phyloP scores from a whole-genome alignment of 2,797 vertebrate genomes.

The Darevskia nairensis region DNA sequence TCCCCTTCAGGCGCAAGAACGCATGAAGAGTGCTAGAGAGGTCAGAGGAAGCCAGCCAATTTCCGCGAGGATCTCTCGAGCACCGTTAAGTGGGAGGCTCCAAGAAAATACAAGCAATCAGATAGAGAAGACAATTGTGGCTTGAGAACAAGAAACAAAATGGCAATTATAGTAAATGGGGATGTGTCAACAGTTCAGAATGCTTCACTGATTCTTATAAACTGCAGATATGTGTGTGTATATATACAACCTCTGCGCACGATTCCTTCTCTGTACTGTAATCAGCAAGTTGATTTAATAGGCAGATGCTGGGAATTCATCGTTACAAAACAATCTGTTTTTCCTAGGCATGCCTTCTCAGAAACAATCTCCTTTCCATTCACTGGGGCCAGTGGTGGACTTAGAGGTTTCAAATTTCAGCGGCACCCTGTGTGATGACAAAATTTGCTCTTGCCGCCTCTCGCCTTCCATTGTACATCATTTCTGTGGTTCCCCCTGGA shows the following conservation, averaged over 20 bases:
- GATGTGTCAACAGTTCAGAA: background rate
- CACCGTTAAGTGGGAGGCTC: background rate
- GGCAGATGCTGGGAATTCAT: background rate
- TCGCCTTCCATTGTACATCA: too few relatives aligned
- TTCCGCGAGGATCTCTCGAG: background rate
- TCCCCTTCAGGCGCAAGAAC: background rate
- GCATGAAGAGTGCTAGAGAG: background rate
- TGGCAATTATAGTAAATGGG: background rate
- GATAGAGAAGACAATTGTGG: background rate
- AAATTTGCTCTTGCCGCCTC: too few relatives aligned
- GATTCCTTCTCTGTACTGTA: background rate
- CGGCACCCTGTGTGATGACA: too few relatives aligned
- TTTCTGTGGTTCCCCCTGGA: too few relatives aligned
- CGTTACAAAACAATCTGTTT: background rate
- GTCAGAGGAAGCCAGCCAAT: background rate
- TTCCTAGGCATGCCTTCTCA: too few relatives aligned
- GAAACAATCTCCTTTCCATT: too few relatives aligned
- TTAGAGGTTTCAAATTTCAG: too few relatives aligned
- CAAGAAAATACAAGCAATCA: background rate
- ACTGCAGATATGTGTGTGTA: background rate
- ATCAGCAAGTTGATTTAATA: background rate
- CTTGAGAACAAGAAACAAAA: background rate
- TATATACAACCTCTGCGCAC: background rate
- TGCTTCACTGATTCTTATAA: background rate
- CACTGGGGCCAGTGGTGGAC: too few relatives aligned